Percentiles rank a stretch among this genome's conserved stretches.
Evolutionary conservation across 2,113 vertebrate species (phyloP).

Genomic region (Plotosus lineatus): DNA sequence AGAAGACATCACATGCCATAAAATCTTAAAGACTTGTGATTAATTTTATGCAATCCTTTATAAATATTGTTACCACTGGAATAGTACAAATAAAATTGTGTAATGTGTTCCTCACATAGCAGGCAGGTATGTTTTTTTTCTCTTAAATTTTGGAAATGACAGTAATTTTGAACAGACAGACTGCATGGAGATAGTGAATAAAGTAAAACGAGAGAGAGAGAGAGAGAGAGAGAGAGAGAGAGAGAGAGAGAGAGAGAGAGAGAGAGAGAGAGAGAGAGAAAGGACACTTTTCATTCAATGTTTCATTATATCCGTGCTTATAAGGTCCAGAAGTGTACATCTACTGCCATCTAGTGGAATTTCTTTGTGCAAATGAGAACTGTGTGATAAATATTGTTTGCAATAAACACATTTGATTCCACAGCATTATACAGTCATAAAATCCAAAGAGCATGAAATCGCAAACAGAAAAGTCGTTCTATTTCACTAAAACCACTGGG

Average conservation of each 20-base stretch:
- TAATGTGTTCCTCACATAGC: background rate
- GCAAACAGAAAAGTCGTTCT: background rate
- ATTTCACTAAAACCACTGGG: background rate
- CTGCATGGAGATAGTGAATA: constrained; percentile 1
- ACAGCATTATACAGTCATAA: background rate
- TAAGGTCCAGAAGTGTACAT: background rate
- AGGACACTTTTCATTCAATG: background rate
- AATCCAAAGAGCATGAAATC: background rate
- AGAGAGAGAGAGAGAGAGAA: background rate
- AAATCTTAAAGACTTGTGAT: background rate
- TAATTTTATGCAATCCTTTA: background rate
- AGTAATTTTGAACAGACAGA: background rate
- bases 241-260: background rate
- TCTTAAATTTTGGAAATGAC: no score
- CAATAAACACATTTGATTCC: background rate
- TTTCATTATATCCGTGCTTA: background rate
- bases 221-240: background rate
- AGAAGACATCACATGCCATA: background rate
- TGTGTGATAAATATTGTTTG: background rate
- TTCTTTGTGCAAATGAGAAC: background rate
- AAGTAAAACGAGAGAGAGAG: background rate
- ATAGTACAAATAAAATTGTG: background rate
- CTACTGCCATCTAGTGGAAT: constrained; percentile 44
- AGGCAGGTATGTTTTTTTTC: no score
- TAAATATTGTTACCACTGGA: background rate